phyloP scores from a whole-genome alignment of 1,140 invertebrate genomes.

The Dufourea novaeangliae region DNA sequence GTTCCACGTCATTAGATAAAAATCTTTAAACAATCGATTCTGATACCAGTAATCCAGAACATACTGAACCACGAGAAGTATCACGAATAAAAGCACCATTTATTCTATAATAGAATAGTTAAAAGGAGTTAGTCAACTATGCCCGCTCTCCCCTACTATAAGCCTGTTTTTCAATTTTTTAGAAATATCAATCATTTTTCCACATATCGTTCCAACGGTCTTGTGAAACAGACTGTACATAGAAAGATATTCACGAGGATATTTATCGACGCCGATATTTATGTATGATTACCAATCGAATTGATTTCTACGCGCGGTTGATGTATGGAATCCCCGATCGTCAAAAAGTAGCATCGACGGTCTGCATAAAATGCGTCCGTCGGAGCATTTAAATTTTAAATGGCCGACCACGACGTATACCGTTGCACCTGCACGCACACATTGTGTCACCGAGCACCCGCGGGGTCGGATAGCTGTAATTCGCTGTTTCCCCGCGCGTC shows the following conservation, averaged over 20 bases:
- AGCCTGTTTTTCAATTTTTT: no score
- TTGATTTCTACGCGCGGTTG: neutral
- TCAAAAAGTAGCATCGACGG: conserved; percentile 25
- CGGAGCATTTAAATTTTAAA: conserved; percentile 71
- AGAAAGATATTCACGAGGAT: neutral
- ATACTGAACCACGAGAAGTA: neutral
- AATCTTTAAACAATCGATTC: neutral
- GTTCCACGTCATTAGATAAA: neutral
- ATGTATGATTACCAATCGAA: neutral
- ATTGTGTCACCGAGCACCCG: neutral
- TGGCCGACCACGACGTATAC: conserved; percentile 36
- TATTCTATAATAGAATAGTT: no score
- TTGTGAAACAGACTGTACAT: neutral
- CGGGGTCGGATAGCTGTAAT: conserved; percentile 69
- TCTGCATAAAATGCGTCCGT: conserved; percentile 57
- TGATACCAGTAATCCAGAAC: neutral
- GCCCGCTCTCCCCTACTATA: no score
- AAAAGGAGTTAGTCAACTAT: no score
- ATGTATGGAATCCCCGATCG: neutral
- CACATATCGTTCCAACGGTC: neutral
- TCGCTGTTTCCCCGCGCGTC: conserved; percentile 55
- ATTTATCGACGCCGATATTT: neutral
- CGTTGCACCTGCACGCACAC: conserved; percentile 42
- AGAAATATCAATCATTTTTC: no score
- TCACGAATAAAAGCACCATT: neutral